Conservation (phyloP, 2,888 invertebrate genomes). For the Malthinus flaveolus region DNA sequence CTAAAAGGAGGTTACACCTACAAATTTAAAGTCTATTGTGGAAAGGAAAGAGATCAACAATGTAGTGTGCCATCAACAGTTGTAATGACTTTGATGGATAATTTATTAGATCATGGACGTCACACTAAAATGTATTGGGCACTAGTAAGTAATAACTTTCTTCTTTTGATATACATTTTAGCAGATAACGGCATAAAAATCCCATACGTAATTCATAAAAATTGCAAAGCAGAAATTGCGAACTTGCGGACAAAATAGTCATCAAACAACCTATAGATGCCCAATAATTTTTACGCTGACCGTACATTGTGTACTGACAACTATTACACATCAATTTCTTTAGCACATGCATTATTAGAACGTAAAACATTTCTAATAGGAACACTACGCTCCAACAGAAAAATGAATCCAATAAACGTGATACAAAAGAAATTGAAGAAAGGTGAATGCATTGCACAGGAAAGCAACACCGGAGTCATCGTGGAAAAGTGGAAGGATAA, state of each 20-base stretch:
- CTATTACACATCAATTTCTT: conserved; percentile 17
- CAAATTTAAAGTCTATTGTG: conserved; percentile 31
- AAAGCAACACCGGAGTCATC: conserved; percentile 17
- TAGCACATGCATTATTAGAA: conserved; percentile 2
- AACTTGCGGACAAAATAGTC: too few relatives aligned
- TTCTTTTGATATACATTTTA: too few relatives aligned
- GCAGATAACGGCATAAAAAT: too few relatives aligned
- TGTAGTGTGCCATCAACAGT: conserved; percentile 28
- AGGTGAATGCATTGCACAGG: conserved; percentile 8
- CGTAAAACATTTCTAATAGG: conserved; percentile 21
- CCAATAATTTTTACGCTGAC: too few relatives aligned
- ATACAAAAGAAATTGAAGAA: not conserved
- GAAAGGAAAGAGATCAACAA: conserved; percentile 12
- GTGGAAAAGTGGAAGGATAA: conserved; percentile 19
- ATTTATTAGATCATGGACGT: conserved; percentile 28
- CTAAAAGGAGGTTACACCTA: conserved; percentile 28
- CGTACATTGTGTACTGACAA: conserved; percentile 25
- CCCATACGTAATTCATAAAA: too few relatives aligned
- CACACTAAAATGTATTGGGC: too few relatives aligned
- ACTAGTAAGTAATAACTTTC: too few relatives aligned
- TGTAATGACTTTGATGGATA: conserved; percentile 25
- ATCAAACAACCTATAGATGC: too few relatives aligned
- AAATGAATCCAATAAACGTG: conserved; percentile 2
- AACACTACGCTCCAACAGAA: conserved; percentile 1
- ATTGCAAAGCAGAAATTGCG: too few relatives aligned